Evolutionary conservation across 2,113 vertebrate genomes (phyloP).

Genomic region (Entomyzon cyanotis): DNA sequence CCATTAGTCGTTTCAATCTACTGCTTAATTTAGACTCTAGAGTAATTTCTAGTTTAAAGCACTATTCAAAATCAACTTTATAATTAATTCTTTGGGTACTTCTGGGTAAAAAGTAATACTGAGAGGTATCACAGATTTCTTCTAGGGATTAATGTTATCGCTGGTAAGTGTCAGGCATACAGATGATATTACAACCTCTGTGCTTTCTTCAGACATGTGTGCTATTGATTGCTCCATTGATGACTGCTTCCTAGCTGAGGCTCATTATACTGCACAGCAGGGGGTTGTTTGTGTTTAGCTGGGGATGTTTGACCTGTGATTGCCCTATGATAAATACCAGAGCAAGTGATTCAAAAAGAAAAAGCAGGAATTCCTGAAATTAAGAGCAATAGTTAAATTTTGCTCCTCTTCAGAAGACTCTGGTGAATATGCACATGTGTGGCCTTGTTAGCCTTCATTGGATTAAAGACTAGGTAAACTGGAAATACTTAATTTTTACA

Average conservation of each 20-base stretch:
- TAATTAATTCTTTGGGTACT: conserved; percentile 20
- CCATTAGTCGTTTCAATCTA: conserved; percentile 1
- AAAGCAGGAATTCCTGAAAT: neutral
- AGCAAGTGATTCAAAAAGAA: neutral
- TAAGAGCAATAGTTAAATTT: neutral
- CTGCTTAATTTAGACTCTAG: neutral
- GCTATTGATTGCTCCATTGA: conserved; percentile 31
- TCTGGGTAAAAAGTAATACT: neutral
- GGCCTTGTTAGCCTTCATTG: neutral
- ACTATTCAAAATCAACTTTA: conserved; percentile 10
- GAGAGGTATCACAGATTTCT: neutral
- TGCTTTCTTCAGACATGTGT: neutral
- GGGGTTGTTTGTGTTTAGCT: neutral
- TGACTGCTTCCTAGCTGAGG: neutral
- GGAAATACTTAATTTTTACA: neutral
- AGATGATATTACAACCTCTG: neutral
- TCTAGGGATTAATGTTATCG: neutral
- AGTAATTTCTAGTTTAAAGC: conserved; percentile 12
- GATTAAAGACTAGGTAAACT: neutral
- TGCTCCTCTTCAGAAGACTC: neutral
- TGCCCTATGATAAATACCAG: neutral
- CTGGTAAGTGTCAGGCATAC: neutral
- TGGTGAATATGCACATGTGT: neutral
- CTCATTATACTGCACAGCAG: conserved; percentile 4
- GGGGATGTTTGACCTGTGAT: neutral